A percentile compares a stretch with the other conserved stretches of the same genome.
Evolutionary conservation across 2,797 vertebrate genomes (phyloP).

Genomic region (Enteromius paludinosus): DNA sequence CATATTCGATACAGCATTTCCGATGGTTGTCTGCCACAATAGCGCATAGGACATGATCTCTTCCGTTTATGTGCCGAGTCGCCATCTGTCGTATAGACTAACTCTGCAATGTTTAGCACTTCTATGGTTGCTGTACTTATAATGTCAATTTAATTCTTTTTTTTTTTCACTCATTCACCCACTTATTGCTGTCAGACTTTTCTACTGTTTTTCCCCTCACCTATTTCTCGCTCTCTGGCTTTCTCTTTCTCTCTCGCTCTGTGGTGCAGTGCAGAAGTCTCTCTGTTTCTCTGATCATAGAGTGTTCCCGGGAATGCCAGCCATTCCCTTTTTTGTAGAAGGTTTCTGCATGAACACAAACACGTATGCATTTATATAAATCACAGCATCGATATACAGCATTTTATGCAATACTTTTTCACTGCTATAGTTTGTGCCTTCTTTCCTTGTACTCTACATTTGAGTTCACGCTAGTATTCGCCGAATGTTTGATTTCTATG

Average conservation of each 20-base stretch:
- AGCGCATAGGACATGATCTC: not conserved
- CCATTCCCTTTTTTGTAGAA: slow-evolving; percentile 1
- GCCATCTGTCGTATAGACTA: slow-evolving; percentile 30
- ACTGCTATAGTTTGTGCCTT: not conserved
- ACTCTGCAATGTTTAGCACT: slow-evolving; percentile 35
- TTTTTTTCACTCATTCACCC: slow-evolving; percentile 41
- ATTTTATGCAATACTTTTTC: not conserved
- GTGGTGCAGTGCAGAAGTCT: slow-evolving; percentile 61
- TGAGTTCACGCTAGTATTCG: not conserved
- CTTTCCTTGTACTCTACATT: not conserved
- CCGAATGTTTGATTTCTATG: slow-evolving; percentile 8
- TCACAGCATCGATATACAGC: not conserved
- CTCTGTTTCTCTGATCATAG: slow-evolving; percentile 35
- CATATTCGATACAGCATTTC: not conserved
- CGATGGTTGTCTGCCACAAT: not conserved
- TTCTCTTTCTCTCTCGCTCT: slow-evolving; percentile 40
- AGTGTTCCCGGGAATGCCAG: slow-evolving; percentile 36
- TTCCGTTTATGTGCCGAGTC: slow-evolving; percentile 9
- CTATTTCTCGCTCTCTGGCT: slow-evolving; percentile 51
- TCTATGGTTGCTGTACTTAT: slow-evolving; percentile 7
- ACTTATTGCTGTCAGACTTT: slow-evolving; percentile 54
- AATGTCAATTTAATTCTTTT: slow-evolving; percentile 28
- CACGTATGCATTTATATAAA: slow-evolving; percentile 13
- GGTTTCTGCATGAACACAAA: slow-evolving; percentile 14
- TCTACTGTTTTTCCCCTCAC: slow-evolving; percentile 60